Evolutionary conservation across 2,113 vertebrate genomes (phyloP).

Genomic region (Paracanthobrama guichenoti): DNA sequence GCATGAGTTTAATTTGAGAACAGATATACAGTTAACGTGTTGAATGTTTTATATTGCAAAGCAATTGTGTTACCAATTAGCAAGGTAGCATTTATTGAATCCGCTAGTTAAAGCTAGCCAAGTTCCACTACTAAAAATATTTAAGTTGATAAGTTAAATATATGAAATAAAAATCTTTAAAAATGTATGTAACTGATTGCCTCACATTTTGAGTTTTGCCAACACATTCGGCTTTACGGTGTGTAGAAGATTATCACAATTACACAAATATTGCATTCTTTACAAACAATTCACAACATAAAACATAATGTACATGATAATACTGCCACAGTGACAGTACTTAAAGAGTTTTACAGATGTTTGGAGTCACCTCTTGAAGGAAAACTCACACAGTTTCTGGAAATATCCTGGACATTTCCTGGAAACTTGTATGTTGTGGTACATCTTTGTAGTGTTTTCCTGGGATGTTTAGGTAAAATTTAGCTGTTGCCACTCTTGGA

Average conservation of each 20-base stretch:
- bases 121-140: too few relatives aligned
- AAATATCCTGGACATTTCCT: conserved; percentile 13
- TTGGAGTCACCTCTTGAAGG: background rate
- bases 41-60: too few relatives aligned
- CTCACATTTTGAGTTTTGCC: too few relatives aligned
- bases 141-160: too few relatives aligned
- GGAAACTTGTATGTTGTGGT: background rate
- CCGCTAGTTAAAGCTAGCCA: too few relatives aligned
- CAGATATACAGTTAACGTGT: too few relatives aligned
- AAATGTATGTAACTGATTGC: too few relatives aligned
- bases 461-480: background rate
- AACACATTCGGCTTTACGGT: too few relatives aligned
- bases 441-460: conserved; percentile 1
- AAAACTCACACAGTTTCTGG: background rate
- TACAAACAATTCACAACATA: background rate
- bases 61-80: too few relatives aligned
- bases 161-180: too few relatives aligned
- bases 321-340: background rate
- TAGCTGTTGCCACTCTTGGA: background rate
- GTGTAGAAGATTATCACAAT: background rate
- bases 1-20: too few relatives aligned
- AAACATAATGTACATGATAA: background rate
- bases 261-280: background rate
- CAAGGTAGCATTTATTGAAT: too few relatives aligned
- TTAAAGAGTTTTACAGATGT: conserved; percentile 31